phyloP scores from a whole-genome alignment of 2,888 invertebrate species.

The Acronicta leporina region DNA sequence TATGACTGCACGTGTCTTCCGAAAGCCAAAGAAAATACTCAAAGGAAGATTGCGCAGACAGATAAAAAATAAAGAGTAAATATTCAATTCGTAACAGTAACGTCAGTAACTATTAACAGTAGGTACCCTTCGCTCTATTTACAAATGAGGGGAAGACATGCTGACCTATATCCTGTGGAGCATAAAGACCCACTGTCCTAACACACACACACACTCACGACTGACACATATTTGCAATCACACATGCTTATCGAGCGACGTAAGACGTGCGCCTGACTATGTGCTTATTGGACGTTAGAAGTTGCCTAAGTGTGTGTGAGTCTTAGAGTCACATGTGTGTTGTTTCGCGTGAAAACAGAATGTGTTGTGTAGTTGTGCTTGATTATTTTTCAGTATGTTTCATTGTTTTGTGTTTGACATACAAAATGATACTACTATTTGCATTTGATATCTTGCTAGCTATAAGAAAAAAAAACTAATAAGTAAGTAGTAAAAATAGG shows the following conservation, averaged over 20 bases:
- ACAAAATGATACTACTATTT: background rate
- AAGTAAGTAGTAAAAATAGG: no score
- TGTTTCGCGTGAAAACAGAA: conserved; percentile 24
- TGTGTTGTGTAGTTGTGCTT: conserved; percentile 18
- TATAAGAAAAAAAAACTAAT: no score
- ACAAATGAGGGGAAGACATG: conserved; percentile 75
- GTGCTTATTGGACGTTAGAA: conserved; percentile 29
- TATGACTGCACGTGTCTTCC: conserved; percentile 36
- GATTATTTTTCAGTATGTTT: conserved; percentile 49
- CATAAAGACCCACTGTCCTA: conserved; percentile 78
- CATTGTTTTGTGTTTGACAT: conserved; percentile 1
- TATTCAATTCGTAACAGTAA: conserved; percentile 35
- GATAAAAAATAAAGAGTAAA: conserved; percentile 36
- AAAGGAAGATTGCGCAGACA: conserved; percentile 26
- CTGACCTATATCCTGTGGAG: conserved; percentile 79
- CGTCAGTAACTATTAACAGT: conserved; percentile 49
- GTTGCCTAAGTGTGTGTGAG: conserved; percentile 18
- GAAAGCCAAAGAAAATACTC: conserved; percentile 36
- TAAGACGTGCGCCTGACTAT: conserved; percentile 5
- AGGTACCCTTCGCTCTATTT: conserved; percentile 72
- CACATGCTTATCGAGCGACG: conserved; percentile 7
- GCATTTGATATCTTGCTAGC: background rate
- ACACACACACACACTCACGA: conserved; percentile 41
- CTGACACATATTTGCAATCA: background rate
- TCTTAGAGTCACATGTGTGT: conserved; percentile 40